Percentiles rank a stretch among this genome's conserved stretches.
Evolutionary conservation across 1,140 invertebrate genomes (phyloP).

Genomic region (Trichoplusia ni): DNA sequence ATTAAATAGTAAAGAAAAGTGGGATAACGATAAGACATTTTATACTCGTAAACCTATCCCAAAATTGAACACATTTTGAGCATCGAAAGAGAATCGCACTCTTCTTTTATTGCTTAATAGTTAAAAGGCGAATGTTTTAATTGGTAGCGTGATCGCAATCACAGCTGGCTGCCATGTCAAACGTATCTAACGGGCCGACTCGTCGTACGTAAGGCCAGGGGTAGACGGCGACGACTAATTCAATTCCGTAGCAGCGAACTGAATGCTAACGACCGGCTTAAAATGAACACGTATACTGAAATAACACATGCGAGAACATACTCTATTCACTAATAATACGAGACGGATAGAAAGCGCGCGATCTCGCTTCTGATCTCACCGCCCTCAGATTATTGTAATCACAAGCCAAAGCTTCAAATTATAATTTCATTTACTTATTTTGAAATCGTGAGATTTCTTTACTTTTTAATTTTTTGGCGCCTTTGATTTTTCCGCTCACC

Average conservation of each 20-base stretch:
- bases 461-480: slow-evolving; percentile 21
- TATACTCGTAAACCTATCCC: no score
- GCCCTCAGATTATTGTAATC: slow-evolving; percentile 6
- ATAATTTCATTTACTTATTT: slow-evolving; percentile 6
- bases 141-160: slow-evolving; percentile 32
- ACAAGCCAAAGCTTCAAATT: slow-evolving; percentile 7
- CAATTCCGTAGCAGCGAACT: slow-evolving; percentile 37
- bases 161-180: slow-evolving; percentile 27
- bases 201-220: slow-evolving; percentile 32
- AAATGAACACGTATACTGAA: slow-evolving; percentile 37
- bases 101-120: background rate
- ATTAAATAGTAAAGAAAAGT: no score
- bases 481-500: slow-evolving; percentile 13
- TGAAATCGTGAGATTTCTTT: slow-evolving; percentile 8
- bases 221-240: slow-evolving; percentile 39
- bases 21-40: no score
- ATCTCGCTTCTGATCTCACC: background rate
- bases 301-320: slow-evolving; percentile 36
- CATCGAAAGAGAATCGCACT: no score
- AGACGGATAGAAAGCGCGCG: slow-evolving; percentile 15
- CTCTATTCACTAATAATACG: slow-evolving; percentile 29
- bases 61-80: no score
- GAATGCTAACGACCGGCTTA: slow-evolving; percentile 43
- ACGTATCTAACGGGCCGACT: slow-evolving; percentile 4
- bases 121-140: slow-evolving; percentile 15